phyloP scores from a whole-genome alignment of 2,113 vertebrate species.

The Athene noctua region DNA sequence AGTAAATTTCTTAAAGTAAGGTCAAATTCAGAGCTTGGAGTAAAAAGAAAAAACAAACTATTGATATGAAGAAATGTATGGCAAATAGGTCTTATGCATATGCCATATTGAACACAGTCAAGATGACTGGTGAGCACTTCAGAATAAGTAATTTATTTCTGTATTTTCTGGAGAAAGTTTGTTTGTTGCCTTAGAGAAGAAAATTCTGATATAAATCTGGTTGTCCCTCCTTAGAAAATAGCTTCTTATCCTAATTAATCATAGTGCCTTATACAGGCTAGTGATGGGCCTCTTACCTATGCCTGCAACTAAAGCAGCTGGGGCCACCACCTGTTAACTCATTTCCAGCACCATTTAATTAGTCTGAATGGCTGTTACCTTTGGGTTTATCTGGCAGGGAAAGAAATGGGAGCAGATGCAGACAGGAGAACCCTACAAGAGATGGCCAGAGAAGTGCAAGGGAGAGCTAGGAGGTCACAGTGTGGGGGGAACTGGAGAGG shows the following conservation, averaged over 20 bases:
- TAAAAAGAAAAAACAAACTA: not conserved
- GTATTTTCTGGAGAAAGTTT: not conserved
- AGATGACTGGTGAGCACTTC: not conserved
- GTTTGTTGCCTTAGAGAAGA: not conserved
- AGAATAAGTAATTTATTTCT: not conserved
- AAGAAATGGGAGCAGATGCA: conserved; percentile 42
- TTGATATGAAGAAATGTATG: not conserved
- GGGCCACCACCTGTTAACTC: conserved; percentile 82
- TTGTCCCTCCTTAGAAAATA: conserved; percentile 60
- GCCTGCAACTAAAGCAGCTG: conserved; percentile 70
- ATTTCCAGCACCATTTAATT: conserved; percentile 75
- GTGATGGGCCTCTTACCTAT: conserved; percentile 41
- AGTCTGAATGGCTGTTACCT: conserved; percentile 49
- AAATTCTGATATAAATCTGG: not conserved
- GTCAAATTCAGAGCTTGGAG: not conserved
- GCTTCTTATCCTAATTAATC: conserved; percentile 71
- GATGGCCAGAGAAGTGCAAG: not conserved
- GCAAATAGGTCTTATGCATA: not conserved
- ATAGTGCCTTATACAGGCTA: not conserved
- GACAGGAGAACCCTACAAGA: not conserved
- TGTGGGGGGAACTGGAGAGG: not conserved
- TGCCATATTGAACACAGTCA: not conserved
- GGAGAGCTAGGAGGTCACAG: not conserved
- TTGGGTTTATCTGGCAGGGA: not conserved
- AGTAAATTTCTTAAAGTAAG: not conserved